phyloP scores from a whole-genome alignment of 2,113 vertebrate genomes.

The Chlamydotis undulata region DNA sequence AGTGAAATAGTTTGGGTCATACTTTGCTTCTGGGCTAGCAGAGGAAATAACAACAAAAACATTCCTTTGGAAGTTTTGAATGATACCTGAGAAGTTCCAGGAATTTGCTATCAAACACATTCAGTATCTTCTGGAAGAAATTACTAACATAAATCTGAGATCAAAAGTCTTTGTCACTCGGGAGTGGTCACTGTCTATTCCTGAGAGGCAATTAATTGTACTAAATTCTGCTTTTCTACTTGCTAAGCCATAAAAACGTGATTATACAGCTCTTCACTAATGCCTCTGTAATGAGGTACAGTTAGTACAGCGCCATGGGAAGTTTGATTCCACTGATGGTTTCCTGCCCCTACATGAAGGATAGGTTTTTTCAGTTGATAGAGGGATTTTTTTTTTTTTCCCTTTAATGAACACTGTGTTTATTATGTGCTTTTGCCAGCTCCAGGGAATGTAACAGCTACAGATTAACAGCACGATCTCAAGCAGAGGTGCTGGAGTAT shows the following conservation, averaged over 20 bases:
- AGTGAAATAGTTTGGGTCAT: neutral
- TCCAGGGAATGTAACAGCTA: neutral
- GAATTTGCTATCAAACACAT: neutral
- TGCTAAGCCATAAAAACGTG: neutral
- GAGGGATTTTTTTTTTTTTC: neutral
- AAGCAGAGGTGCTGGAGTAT: neutral
- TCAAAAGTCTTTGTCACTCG: neutral
- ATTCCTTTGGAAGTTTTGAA: conserved; percentile 10
- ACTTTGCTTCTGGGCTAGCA: neutral
- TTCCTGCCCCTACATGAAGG: neutral
- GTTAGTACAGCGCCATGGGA: neutral
- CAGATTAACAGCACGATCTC: neutral
- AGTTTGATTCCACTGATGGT: neutral
- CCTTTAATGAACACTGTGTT: neutral
- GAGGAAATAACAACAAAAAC: conserved; percentile 11
- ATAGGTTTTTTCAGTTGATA: neutral
- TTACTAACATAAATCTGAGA: neutral
- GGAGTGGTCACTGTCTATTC: neutral
- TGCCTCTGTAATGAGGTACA: neutral
- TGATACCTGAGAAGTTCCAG: conserved; percentile 1
- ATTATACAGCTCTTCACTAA: neutral
- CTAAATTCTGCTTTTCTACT: neutral
- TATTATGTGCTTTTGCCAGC: neutral
- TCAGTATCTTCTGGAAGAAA: neutral
- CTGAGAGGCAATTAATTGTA: neutral